A percentile compares a stretch with the other conserved stretches of the same genome.
Conservation (phyloP, 2,113 vertebrate species). For the Daubentonia madagascariensis region DNA sequence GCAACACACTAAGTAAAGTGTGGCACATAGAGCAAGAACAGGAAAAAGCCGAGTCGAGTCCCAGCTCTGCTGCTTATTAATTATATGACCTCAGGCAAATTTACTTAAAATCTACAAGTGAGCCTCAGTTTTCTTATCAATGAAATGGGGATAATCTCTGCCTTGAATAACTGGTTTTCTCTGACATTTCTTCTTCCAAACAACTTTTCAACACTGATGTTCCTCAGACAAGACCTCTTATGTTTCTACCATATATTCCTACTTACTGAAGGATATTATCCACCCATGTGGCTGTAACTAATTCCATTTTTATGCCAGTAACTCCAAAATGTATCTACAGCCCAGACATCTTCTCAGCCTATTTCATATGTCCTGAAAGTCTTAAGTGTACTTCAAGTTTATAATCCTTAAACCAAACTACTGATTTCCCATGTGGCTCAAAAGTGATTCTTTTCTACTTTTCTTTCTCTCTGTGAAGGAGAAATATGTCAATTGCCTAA, state of each 20-base stretch:
- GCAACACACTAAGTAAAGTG: neutral
- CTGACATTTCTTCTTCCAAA: neutral
- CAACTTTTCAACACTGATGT: neutral
- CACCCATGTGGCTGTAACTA: neutral
- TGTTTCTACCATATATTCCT: neutral
- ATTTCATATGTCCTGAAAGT: neutral
- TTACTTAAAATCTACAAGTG: neutral
- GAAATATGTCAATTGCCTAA: neutral
- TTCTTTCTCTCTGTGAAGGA: neutral
- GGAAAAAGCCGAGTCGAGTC: neutral
- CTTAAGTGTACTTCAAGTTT: neutral
- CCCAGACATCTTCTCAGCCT: neutral
- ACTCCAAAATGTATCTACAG: neutral
- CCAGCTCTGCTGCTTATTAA: neutral
- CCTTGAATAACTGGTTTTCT: neutral
- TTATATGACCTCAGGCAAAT: neutral
- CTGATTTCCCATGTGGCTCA: neutral
- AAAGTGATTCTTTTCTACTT: neutral
- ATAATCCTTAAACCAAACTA: neutral
- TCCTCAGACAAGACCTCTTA: neutral
- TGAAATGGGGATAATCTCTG: neutral
- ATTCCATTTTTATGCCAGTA: neutral
- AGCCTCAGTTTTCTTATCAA: neutral
- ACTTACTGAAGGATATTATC: neutral
- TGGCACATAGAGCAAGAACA: neutral